Evolutionary conservation across 1,140 invertebrate genomes (phyloP).

Genomic region (Drosophila erecta): DNA sequence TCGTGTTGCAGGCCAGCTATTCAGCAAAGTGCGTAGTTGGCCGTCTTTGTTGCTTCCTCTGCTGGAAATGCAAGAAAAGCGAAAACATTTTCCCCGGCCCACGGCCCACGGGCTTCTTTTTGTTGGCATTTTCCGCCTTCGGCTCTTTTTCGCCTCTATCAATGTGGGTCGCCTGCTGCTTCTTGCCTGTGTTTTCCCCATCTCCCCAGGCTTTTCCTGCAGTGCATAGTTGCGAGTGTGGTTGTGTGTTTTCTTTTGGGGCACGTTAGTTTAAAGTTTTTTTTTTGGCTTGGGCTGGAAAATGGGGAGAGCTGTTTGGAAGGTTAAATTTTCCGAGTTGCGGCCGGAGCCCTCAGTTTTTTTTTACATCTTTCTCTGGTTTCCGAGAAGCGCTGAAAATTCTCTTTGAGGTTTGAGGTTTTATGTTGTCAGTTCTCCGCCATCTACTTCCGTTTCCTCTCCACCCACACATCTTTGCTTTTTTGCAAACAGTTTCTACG

Average conservation of each 20-base stretch:
- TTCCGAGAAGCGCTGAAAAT: slow-evolving; percentile 39
- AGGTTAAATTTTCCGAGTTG: slow-evolving; percentile 41
- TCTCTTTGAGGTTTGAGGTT: slow-evolving; percentile 71
- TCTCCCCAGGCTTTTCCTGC: slow-evolving; percentile 36
- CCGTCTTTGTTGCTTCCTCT: slow-evolving; percentile 41
- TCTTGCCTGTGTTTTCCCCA: slow-evolving; percentile 38
- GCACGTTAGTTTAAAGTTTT: slow-evolving; percentile 69
- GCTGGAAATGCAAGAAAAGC: slow-evolving; percentile 39
- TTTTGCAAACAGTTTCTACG: slow-evolving; percentile 41
- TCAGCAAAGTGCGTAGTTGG: slow-evolving; percentile 69
- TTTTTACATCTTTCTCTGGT: background rate
- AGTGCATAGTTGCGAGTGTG: slow-evolving; percentile 66
- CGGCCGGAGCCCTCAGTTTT: slow-evolving; percentile 14
- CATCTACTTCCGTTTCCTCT: slow-evolving; percentile 7
- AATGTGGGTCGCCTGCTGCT: slow-evolving; percentile 68
- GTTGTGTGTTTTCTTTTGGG: slow-evolving; percentile 12
- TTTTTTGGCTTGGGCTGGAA: slow-evolving; percentile 5
- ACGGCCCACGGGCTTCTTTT: slow-evolving; percentile 6
- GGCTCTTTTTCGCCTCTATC: slow-evolving; percentile 34
- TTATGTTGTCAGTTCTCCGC: slow-evolving; percentile 33
- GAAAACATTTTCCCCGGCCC: slow-evolving; percentile 29
- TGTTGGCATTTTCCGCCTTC: slow-evolving; percentile 27
- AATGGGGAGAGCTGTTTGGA: background rate
- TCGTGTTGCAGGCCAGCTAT: slow-evolving; percentile 55
- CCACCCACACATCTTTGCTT: slow-evolving; percentile 23